Conservation (phyloP, 2,888 invertebrate species). For the Seladonia tumulorum region DNA sequence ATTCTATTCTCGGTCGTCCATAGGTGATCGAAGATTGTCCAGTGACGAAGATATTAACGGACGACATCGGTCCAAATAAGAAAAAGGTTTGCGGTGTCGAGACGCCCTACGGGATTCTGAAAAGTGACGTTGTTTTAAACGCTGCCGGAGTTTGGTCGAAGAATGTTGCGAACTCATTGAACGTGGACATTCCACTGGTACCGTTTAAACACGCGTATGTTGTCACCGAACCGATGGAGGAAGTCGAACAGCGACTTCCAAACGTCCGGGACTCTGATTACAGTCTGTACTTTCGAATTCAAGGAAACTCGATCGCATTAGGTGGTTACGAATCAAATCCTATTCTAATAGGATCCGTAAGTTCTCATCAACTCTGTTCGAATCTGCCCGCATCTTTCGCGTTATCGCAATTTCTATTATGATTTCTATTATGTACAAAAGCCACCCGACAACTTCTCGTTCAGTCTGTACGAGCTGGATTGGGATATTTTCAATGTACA, state of each 20-base stretch:
- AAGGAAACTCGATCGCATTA: slow-evolving; percentile 92
- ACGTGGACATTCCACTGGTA: slow-evolving; percentile 89
- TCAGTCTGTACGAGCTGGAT: slow-evolving; percentile 94
- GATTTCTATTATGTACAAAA: slow-evolving; percentile 75
- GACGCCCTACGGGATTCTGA: slow-evolving; percentile 91
- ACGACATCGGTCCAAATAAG: slow-evolving; percentile 87
- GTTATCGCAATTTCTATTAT: slow-evolving; percentile 22
- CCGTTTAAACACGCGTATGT: slow-evolving; percentile 96
- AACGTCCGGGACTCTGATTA: slow-evolving; percentile 95
- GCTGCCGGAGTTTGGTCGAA: slow-evolving; percentile 94
- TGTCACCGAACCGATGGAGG: slow-evolving; percentile 91
- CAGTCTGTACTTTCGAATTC: slow-evolving; percentile 92
- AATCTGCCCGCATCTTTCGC: neutral
- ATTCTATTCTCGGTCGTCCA: slow-evolving; percentile 40
- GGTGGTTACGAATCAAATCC: slow-evolving; percentile 96
- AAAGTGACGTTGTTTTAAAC: slow-evolving; percentile 92
- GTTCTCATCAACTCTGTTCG: slow-evolving; percentile 38
- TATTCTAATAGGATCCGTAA: slow-evolving; percentile 90
- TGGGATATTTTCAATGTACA: slow-evolving; percentile 94
- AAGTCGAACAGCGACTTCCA: slow-evolving; percentile 89
- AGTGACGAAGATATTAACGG: slow-evolving; percentile 89
- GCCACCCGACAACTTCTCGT: slow-evolving; percentile 91
- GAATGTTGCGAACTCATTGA: slow-evolving; percentile 89
- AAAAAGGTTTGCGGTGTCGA: slow-evolving; percentile 91
- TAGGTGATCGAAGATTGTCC: slow-evolving; percentile 91